Evolutionary conservation across 2,113 vertebrate genomes (phyloP).

Genomic region (Perccottus glenii): DNA sequence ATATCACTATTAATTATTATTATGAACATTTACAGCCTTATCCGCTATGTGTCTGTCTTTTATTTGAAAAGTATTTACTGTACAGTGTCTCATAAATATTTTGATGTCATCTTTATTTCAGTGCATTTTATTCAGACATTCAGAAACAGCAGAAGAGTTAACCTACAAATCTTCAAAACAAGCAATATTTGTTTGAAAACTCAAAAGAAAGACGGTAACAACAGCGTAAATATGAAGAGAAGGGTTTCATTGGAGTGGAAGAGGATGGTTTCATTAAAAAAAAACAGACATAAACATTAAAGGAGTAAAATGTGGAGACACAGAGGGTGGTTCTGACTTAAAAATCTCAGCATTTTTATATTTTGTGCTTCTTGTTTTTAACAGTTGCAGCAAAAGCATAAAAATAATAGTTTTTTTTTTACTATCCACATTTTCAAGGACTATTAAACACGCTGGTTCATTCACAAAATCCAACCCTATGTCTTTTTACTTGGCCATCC

Average conservation of each 20-base stretch:
- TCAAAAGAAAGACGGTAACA: no score
- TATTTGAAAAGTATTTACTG: constrained; percentile 26
- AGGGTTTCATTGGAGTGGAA: no score
- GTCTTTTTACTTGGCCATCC: neutral
- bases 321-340: no score
- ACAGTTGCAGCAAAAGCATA: neutral
- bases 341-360: no score
- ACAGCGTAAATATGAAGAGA: no score
- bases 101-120: constrained; percentile 22
- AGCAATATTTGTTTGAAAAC: no score
- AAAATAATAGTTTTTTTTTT: neutral
- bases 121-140: constrained; percentile 51
- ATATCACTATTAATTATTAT: constrained; percentile 50
- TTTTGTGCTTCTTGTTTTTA: neutral
- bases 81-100: constrained; percentile 24
- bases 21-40: constrained; percentile 46
- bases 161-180: no score
- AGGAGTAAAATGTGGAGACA: no score
- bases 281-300: no score
- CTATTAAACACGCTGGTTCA: neutral
- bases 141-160: neutral
- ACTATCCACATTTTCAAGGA: neutral
- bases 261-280: no score
- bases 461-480: neutral
- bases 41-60: constrained; percentile 40